Base-by-base conservation (phyloP, 2,797 vertebrate genomes). In the Urosaurus nigricauda region DNA sequence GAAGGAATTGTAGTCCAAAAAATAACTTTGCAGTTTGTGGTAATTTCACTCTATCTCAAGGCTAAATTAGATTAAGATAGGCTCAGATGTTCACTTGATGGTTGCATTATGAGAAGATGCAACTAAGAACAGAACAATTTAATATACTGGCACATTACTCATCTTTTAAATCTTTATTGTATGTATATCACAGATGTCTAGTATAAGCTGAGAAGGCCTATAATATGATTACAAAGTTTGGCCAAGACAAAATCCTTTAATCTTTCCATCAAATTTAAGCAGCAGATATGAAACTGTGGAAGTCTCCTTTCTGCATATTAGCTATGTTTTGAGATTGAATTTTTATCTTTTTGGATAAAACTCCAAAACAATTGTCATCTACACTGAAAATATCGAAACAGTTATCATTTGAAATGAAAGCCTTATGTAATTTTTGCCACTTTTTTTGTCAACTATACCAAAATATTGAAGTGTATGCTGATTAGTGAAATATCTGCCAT, bases 281-380 rank as follows among this genome's bases (percentile, higher is more conserved):
- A 12, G 8, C 1, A 83, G 12, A 24, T 1, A 12, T 70, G 43
- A 32, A 83, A 83, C 21, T 70, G 40, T 47, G 29, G n/a, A 51
- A 71, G 65, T 24, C 17, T 71, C 13, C 81, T 83, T 53, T 53
- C 12, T 56, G 32, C 68, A 84, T 53, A 53, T 68, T 73, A 6
- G 26, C 7, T 81, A 17, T 47, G 40, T 43, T 43, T 60, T 43
- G 13, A 47, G 37, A 83, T 47, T 68, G 26, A 29, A 83, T 83
- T 83, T 65, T 68, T 68, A 35, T 84, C 32, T 71, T 84, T 83
- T 73, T 2, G n/a, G 11, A 71, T 84, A n/a, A 84, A 73, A 26
- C 53, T 84, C 43, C 47, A 73, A 47, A 70, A 2, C 47, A 63
- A 26, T 84, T n/a, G 35, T 12, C 47, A 73, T 37, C 47, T 73